Evolutionary conservation across 1,140 invertebrate species (phyloP).

Genomic region (Pseudomyrmex pallidus): DNA sequence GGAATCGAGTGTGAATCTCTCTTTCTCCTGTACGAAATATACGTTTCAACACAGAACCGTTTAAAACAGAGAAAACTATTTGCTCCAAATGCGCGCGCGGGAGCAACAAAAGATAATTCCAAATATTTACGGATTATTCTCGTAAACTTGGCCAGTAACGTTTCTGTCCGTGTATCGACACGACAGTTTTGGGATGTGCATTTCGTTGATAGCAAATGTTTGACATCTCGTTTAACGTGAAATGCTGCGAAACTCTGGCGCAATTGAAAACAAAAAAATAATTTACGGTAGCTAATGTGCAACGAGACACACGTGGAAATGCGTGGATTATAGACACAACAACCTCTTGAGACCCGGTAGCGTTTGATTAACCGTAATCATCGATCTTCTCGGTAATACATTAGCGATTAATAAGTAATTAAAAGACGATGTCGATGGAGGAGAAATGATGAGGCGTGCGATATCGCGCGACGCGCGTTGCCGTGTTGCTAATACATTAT

Average conservation of each 20-base stretch:
- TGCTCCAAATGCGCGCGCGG: background rate
- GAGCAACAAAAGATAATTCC: background rate
- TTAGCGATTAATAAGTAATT: conserved; percentile 49
- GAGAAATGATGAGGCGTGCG: conserved; percentile 34
- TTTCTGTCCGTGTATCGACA: background rate
- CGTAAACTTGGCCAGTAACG: background rate
- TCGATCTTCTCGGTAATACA: conserved; percentile 41
- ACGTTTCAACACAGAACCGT: too few species aligned
- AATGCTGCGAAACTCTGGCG: background rate
- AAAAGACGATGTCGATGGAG: conserved; percentile 40
- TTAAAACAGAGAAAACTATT: background rate
- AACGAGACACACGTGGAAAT: background rate
- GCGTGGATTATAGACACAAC: background rate
- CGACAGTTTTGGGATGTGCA: background rate
- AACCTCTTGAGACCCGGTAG: conserved; percentile 12
- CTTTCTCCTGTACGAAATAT: background rate
- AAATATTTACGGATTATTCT: background rate
- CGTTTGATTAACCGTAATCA: conserved; percentile 11
- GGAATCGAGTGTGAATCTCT: conserved; percentile 3
- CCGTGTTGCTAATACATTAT: conserved; percentile 23
- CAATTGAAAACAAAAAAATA: background rate
- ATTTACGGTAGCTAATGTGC: conserved; percentile 8
- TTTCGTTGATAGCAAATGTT: background rate
- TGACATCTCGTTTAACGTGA: conserved; percentile 19
- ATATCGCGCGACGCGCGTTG: conserved; percentile 42